Evolutionary conservation across 2,888 invertebrate species (phyloP).

Genomic region (Ichneumon xanthorius): DNA sequence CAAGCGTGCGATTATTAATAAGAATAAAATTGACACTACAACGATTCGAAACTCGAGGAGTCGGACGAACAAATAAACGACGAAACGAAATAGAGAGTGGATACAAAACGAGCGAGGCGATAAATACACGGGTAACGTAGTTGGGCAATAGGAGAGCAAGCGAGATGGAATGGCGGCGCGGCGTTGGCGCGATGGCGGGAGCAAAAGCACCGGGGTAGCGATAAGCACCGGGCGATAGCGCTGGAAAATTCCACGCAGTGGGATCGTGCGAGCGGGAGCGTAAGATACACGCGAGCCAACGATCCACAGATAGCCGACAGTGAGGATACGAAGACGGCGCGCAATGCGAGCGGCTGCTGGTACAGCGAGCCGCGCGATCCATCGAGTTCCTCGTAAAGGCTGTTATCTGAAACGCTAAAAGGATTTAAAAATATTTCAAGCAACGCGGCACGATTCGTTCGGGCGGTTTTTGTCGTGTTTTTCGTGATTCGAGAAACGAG

Average conservation of each 20-base stretch:
- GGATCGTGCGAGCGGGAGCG: constrained; percentile 54
- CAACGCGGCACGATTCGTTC: too few relatives aligned
- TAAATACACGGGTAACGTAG: not conserved
- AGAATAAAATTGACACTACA: not conserved
- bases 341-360: not conserved
- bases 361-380: too few relatives aligned
- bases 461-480: too few relatives aligned
- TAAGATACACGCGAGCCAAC: constrained; percentile 1
- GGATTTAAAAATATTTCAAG: too few relatives aligned
- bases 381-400: too few relatives aligned
- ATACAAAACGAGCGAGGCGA: not conserved
- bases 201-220: constrained; percentile 29
- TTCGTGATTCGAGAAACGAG: too few relatives aligned
- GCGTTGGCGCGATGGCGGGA: not conserved
- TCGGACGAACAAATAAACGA: not conserved
- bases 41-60: not conserved
- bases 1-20: not conserved
- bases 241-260: constrained; percentile 73
- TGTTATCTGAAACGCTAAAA: too few relatives aligned
- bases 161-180: not conserved
- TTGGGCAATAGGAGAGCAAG: not conserved
- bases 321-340: not conserved
- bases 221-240: constrained; percentile 68
- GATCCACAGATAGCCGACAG: not conserved
- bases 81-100: not conserved